A percentile compares a stretch with the other conserved stretches of the same genome.
phyloP scores from a whole-genome alignment of 2,888 invertebrate genomes.

The Heliconius hortense region DNA sequence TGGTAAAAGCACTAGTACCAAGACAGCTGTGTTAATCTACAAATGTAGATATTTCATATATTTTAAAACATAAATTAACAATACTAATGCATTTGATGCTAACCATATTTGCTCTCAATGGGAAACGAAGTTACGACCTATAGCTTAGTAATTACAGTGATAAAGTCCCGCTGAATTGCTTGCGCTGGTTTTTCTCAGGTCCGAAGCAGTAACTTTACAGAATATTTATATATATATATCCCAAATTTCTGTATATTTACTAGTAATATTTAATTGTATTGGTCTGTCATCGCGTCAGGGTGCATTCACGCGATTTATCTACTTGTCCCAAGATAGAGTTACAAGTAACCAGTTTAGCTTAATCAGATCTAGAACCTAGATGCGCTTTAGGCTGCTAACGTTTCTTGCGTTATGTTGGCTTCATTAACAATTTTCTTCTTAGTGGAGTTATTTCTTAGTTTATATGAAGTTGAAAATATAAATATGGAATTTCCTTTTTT shows the following conservation, averaged over 20 bases:
- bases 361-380: slow-evolving; percentile 21
- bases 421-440: slow-evolving; percentile 10
- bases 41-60: neutral
- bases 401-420: slow-evolving; percentile 19
- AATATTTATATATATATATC: no score
- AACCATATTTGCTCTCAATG: slow-evolving; percentile 4
- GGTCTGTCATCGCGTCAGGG: slow-evolving; percentile 21
- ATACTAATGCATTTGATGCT: neutral
- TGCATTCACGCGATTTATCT: slow-evolving; percentile 25
- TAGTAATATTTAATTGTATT: slow-evolving; percentile 15
- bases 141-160: neutral
- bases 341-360: slow-evolving; percentile 33
- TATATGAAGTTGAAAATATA: neutral
- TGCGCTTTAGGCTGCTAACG: slow-evolving; percentile 1
- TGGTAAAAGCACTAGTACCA: neutral
- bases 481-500: neutral
- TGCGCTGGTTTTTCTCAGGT: neutral
- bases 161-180: neutral
- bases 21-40: neutral
- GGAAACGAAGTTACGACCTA: neutral
- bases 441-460: neutral
- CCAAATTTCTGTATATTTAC: neutral
- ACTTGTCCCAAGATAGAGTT: slow-evolving; percentile 29
- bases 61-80: neutral
- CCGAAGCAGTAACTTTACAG: no score